A percentile compares a stretch with the other conserved stretches of the same genome.
phyloP scores from a whole-genome alignment of 2,113 vertebrate genomes.

The Tursiops truncatus region DNA sequence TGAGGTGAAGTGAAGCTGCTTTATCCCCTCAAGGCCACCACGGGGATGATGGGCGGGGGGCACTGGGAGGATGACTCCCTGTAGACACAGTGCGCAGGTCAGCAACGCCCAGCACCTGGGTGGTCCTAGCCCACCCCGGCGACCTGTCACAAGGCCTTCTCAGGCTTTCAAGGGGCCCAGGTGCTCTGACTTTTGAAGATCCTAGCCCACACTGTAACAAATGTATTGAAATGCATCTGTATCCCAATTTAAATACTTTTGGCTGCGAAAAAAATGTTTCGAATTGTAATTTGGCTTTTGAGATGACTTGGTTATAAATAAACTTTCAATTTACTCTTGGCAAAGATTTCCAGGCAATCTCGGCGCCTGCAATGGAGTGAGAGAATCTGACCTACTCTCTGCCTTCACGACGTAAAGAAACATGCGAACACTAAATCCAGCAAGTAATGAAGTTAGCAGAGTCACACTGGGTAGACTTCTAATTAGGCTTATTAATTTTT shows the following conservation, averaged over 20 bases:
- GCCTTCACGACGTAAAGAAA: background rate
- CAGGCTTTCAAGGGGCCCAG: too few relatives aligned
- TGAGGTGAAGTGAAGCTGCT: background rate
- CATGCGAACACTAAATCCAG: background rate
- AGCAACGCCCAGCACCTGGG: background rate
- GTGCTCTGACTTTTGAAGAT: background rate
- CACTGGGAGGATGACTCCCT: too few relatives aligned
- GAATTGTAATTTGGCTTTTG: conserved; percentile 4
- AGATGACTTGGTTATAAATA: background rate
- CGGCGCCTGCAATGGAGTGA: background rate
- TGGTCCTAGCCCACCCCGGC: fast-evolving
- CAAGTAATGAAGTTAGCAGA: background rate
- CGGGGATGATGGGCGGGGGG: background rate
- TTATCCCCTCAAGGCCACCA: background rate
- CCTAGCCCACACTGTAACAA: background rate
- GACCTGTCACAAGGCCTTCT: background rate
- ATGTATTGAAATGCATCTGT: background rate
- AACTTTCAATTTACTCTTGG: background rate
- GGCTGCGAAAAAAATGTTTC: background rate
- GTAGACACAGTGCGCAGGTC: background rate
- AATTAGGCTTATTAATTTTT: background rate
- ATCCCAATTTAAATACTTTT: background rate
- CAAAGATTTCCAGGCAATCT: background rate
- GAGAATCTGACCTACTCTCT: background rate
- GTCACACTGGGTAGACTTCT: background rate